Evolutionary conservation across 2,797 vertebrate species (phyloP), one percentile per base, ranked within the genome.

Genomic region (Pygocentrus nattereri): DNA sequence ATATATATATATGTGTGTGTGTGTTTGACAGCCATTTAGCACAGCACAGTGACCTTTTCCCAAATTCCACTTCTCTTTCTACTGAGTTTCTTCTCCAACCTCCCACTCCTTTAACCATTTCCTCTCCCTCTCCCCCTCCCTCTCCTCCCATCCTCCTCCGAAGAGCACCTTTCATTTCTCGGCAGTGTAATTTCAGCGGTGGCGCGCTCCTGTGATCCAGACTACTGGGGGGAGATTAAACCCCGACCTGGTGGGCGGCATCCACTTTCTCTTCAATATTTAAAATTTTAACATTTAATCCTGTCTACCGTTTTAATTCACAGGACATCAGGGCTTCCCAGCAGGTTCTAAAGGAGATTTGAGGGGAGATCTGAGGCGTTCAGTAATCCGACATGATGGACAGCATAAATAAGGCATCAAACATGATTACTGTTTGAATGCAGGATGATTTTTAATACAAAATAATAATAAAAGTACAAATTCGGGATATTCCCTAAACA

Each of bases 231-330:
- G 77, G 82, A 88, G 86, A 91, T 87, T 91, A 90, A 92, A 92
- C 88, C 84, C 74, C 27, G 69, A 74, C 77, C 82, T 85, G 89
- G 84, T 85, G 81, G 87, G 88, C 83, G 80, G 85, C 82, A 87
- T 86, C 62, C 41, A 81, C 81, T 59, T 79, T 76, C 41, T 79
- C 61, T 65, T 88, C 90, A 84, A 90, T 92, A 88, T 93, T 91
- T 89, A 90, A 90, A 88, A 90, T 90, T 90, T 92, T 89, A 91
- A 88, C 89, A 86, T 91, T 92, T 89, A 90, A 91, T 92, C 88
- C 86, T 77, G 74, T 73, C 27, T 25, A 74, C 80, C 52, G n/a
- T 79, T 82, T 80, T 79, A 75, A 85, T 47, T 71, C 54, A 13
- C 47, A 27, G 72, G 81, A 82, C 78, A 80, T 54, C 11, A 34